phyloP scores from a whole-genome alignment of 2,797 vertebrate species.

The Xiphorhynchus erythropygius region DNA sequence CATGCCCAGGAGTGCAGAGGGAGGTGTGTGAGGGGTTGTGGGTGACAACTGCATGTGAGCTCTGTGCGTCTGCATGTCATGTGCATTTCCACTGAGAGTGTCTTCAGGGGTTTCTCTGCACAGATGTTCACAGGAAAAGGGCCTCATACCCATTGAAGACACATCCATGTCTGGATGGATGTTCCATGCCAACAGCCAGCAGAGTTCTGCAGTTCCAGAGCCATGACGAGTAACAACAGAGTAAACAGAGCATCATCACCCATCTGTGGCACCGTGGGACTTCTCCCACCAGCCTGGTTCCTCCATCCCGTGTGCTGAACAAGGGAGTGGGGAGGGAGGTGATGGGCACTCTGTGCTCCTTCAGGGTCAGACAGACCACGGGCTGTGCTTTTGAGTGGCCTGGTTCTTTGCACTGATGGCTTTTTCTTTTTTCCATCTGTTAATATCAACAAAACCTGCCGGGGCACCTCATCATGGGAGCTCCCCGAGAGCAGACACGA shows the following conservation, averaged over 20 bases:
- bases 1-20: background rate
- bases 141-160: background rate
- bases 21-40: background rate
- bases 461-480: constrained; percentile 4
- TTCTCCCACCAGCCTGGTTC: background rate
- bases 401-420: background rate
- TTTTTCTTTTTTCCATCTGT: background rate
- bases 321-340: accelerated
- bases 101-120: background rate
- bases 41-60: background rate
- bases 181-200: background rate
- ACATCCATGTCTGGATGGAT: accelerated
- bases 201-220: background rate
- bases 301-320: accelerated
- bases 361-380: accelerated
- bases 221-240: accelerated
- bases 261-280: background rate
- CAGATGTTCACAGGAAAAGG: background rate
- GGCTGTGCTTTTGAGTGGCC: background rate
- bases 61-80: background rate
- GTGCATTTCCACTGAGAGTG: background rate
- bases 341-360: accelerated
- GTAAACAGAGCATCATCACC: background rate
- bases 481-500: background rate
- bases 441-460: constrained; percentile 47